Evolutionary conservation across 2,113 vertebrate species (phyloP).

Genomic region (Thunnus thynnus): DNA sequence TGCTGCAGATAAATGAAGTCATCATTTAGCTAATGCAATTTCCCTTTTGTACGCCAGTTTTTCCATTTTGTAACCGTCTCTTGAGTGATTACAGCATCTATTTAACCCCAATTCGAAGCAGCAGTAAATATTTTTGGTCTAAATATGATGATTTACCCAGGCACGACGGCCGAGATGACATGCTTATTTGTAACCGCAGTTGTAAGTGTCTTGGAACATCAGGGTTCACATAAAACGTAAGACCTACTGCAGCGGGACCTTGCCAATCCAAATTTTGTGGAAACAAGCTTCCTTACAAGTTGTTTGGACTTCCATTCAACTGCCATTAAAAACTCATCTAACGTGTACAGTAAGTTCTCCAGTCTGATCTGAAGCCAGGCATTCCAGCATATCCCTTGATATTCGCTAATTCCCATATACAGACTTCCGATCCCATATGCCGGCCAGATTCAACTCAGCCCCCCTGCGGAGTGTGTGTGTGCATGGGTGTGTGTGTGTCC

Average conservation of each 20-base stretch:
- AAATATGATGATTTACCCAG: neutral
- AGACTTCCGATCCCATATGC: constrained; percentile 62
- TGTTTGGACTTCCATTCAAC: constrained; percentile 23
- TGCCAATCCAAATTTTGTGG: constrained; percentile 46
- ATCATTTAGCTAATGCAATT: constrained; percentile 8
- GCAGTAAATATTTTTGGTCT: neutral
- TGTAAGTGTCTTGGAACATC: constrained; percentile 21
- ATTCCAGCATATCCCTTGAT: constrained; percentile 63
- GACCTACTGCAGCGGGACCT: neutral
- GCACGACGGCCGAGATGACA: neutral
- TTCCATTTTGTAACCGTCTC: constrained; percentile 23
- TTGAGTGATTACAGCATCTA: neutral
- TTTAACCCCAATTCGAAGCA: neutral
- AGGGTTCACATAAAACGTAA: neutral
- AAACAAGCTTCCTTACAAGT: constrained; percentile 28
- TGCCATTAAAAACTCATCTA: constrained; percentile 61
- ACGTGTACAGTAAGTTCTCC: constrained; percentile 26
- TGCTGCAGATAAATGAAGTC: too few species aligned
- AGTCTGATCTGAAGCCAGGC: constrained; percentile 52
- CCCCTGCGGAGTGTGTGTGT: constrained; percentile 51
- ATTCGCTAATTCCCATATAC: constrained; percentile 56
- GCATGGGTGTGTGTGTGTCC: neutral
- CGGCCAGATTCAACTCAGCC: constrained; percentile 54
- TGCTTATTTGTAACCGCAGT: constrained; percentile 26
- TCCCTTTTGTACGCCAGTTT: neutral